Percentiles rank a stretch among this genome's conserved stretches.
These are phyloP conservation scores for Bathybates hornii DNA, from an alignment of 2,113 vertebrate species.

Conservation along the genomic window DNA sequence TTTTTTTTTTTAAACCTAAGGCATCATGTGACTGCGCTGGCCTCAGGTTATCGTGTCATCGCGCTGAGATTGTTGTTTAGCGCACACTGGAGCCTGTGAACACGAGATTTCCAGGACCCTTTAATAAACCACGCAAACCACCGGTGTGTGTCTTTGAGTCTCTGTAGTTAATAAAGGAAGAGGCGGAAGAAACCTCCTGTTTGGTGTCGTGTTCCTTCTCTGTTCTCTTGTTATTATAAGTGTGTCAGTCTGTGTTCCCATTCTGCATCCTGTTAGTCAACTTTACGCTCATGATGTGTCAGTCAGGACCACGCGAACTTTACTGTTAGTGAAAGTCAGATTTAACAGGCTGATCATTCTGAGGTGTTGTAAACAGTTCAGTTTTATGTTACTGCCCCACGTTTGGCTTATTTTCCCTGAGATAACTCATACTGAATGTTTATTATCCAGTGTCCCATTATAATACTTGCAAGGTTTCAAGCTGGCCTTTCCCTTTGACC, in stretches of 20 bases:
- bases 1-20: not conserved
- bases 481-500: not conserved
- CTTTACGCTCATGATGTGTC: not conserved
- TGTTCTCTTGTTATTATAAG: not conserved
- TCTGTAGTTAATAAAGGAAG: not conserved
- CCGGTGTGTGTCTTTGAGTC: not conserved
- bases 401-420: not conserved
- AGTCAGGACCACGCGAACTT: not conserved
- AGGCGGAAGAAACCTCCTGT: not conserved
- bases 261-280: slow-evolving; percentile 12
- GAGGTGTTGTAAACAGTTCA: not conserved
- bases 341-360: not conserved
- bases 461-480: not conserved
- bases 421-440: fast-evolving
- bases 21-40: not conserved
- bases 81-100: not conserved
- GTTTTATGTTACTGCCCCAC: not conserved
- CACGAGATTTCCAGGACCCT: not conserved
- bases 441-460: not conserved
- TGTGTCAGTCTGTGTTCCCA: not conserved
- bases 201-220: not conserved
- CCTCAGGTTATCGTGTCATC: not conserved
- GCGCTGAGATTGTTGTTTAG: not conserved
- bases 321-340: not conserved
- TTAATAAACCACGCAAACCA: not conserved